These are phyloP conservation scores for Channallabes apus DNA, from an alignment of 2,797 vertebrate species.

Conservation along the genomic window DNA sequence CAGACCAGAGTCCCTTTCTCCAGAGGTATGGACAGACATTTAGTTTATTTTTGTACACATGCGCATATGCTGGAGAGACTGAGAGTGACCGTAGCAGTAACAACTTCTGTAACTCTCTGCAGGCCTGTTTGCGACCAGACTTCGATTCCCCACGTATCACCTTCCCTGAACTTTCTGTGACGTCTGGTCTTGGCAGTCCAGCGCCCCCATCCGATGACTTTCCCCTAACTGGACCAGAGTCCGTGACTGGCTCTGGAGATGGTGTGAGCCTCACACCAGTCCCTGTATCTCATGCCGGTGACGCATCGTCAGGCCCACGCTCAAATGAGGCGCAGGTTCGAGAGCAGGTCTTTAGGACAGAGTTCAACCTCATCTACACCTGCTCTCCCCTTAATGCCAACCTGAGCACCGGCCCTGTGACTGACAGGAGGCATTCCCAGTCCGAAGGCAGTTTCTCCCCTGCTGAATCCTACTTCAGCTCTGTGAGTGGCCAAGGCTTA, in stretches of 20 bases:
- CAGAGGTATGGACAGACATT: constrained; percentile 77
- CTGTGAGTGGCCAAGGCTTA: constrained; percentile 80
- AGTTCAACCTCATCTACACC: constrained; percentile 99
- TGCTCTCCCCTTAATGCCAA: constrained; percentile 97
- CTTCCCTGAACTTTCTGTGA: constrained; percentile 81
- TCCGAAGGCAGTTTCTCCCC: constrained; percentile 86
- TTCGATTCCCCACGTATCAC: constrained; percentile 76
- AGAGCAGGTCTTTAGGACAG: constrained; percentile 96
- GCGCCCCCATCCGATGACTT: constrained; percentile 78
- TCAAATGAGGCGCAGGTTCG: constrained; percentile 60
- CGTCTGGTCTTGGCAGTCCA: constrained; percentile 81
- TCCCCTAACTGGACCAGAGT: constrained; percentile 63
- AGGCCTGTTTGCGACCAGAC: constrained; percentile 88
- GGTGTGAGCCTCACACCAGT: constrained; percentile 61
- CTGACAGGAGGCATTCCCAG: constrained; percentile 82
- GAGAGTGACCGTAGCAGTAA: neutral
- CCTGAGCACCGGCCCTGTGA: constrained; percentile 71
- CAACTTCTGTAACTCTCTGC: neutral
- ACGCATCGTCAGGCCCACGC: constrained; percentile 76
- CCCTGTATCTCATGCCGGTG: constrained; percentile 75
- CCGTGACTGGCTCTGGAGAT: constrained; percentile 58
- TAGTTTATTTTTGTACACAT: neutral
- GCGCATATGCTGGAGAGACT: neutral
- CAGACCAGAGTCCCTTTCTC: constrained; percentile 90
- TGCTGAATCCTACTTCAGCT: constrained; percentile 87